phyloP scores from a whole-genome alignment of 2,797 vertebrate genomes.

The Merluccius polli region DNA sequence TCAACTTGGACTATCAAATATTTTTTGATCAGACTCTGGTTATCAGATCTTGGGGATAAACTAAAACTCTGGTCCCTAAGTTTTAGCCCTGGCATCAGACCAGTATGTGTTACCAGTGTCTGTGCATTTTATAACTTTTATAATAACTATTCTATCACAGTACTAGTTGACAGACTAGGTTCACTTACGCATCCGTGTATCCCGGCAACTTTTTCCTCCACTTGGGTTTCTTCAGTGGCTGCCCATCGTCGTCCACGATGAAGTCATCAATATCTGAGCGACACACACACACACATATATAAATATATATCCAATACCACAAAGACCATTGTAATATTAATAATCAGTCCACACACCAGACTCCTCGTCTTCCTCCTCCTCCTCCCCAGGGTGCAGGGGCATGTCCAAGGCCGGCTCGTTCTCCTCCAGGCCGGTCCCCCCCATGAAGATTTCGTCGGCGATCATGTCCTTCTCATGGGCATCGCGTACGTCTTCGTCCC shows the following conservation, averaged over 20 bases:
- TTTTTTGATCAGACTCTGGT: neutral
- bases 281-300: neutral
- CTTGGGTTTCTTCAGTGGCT: conserved; percentile 84
- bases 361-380: conserved; percentile 85
- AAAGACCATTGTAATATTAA: neutral
- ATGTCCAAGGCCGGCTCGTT: conserved; percentile 74
- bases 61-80: neutral
- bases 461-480: conserved; percentile 88
- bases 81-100: neutral
- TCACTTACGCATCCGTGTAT: conserved; percentile 87
- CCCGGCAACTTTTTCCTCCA: conserved; percentile 87
- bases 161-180: neutral
- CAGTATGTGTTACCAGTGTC: neutral
- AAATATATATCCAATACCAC: neutral
- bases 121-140: neutral
- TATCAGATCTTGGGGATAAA: too few relatives aligned
- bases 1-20: neutral
- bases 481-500: conserved; percentile 78
- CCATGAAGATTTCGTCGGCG: conserved; percentile 87
- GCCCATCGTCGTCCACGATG: conserved; percentile 88
- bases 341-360: conserved; percentile 66
- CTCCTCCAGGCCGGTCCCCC: conserved; percentile 76
- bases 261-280: conserved; percentile 84
- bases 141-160: neutral
- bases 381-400: conserved; percentile 74